Percentiles rank a stretch among this genome's conserved stretches.
Evolutionary conservation across 2,888 invertebrate genomes (phyloP).

Genomic region (Pollenia labialis): DNA sequence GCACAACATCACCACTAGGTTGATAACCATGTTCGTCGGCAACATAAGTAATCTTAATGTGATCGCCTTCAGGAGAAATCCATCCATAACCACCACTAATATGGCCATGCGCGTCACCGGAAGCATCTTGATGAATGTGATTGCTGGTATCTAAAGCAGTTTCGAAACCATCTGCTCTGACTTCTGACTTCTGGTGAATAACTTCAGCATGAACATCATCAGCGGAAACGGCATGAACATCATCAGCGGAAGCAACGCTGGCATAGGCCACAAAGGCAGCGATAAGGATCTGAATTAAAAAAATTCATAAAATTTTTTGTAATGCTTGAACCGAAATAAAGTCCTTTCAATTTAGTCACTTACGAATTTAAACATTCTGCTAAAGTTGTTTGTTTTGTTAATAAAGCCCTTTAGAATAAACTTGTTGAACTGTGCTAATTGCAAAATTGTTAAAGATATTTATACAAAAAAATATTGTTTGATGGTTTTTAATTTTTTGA

Average conservation of each 20-base stretch:
- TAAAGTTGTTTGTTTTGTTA: not conserved
- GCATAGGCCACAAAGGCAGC: constrained; percentile 76
- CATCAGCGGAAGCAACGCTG: constrained; percentile 48
- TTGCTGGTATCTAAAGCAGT: constrained; percentile 76
- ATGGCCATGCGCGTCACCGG: constrained; percentile 79
- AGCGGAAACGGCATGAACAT: constrained; percentile 59
- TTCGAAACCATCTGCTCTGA: constrained; percentile 79
- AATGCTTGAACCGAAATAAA: not conserved
- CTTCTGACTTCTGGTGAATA: constrained; percentile 69
- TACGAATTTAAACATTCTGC: constrained; percentile 52
- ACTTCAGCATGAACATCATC: constrained; percentile 73
- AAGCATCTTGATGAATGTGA: constrained; percentile 74
- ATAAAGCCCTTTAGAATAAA: not conserved
- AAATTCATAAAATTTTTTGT: not conserved
- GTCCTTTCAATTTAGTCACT: not conserved
- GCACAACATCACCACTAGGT: constrained; percentile 74
- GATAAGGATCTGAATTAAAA: constrained; percentile 60
- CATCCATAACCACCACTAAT: constrained; percentile 78
- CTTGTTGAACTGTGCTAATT: constrained; percentile 26
- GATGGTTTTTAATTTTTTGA: not conserved
- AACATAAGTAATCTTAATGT: constrained; percentile 77
- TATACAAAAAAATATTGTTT: constrained; percentile 26
- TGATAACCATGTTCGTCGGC: constrained; percentile 80
- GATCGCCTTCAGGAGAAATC: constrained; percentile 80
- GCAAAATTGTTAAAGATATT: not conserved